phyloP scores from a whole-genome alignment of 2,113 vertebrate genomes.

The Xiphorhynchus elegans region DNA sequence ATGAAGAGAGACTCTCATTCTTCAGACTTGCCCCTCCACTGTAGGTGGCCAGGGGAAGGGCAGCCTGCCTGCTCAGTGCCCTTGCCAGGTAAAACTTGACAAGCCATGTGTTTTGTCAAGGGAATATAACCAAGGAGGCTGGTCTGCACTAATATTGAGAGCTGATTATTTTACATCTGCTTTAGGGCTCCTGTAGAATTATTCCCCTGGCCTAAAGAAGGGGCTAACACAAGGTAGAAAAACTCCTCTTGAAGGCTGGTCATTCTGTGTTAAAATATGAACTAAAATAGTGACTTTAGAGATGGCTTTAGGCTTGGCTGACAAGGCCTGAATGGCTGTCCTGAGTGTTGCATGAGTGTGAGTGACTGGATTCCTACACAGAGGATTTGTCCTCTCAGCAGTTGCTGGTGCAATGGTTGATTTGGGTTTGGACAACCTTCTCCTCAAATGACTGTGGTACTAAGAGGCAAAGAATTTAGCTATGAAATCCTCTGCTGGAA shows the following conservation, averaged over 20 bases:
- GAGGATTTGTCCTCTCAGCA: background rate
- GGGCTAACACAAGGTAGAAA: background rate
- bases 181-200: background rate
- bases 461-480: background rate
- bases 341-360: accelerated
- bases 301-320: background rate
- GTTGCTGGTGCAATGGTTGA: accelerated
- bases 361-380: background rate
- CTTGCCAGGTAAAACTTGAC: background rate
- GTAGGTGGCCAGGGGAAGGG: background rate
- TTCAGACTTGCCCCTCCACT: background rate
- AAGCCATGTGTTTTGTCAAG: background rate
- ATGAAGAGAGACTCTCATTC: background rate
- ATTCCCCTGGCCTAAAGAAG: background rate
- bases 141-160: background rate
- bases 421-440: background rate
- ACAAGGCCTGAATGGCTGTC: background rate
- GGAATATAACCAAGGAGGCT: background rate
- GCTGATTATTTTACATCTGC: background rate
- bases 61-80: background rate
- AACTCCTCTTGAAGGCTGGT: background rate
- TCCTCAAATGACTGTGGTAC: background rate
- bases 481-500: background rate
- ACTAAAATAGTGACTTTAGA: background rate
- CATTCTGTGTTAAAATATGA: background rate